Base-by-base conservation (phyloP, 2,888 invertebrate species). In the Rutpela maculata region DNA sequence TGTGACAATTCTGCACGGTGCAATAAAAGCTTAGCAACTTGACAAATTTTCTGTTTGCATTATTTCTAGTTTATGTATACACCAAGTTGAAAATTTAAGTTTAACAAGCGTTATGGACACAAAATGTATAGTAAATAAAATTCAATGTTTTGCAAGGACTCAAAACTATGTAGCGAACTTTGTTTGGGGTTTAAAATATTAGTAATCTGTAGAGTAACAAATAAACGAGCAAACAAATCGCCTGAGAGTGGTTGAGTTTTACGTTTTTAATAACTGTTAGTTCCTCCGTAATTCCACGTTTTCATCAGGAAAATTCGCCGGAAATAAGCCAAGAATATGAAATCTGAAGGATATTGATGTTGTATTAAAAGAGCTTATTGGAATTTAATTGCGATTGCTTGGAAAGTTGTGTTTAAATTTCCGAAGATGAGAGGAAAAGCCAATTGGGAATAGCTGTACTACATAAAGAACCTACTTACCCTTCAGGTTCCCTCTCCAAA, bases 261-360 rank as follows among this genome's bases (percentile, higher is more conserved):
- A 15, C 50, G 50, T 50, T 43, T 43, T 43, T 43, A 43, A 43
- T 43, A 43, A 43, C 43, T 43, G 12, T 43, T 50, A 50, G 50
- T 50, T 50, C 50, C 50, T 50, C 50, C n/a, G n/a, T 50, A 50
- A 50, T n/a, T 50, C 50, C 50, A 50, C 50, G 17, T 50, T 50
- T 50, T 50, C 50, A 50, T 50, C 50, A n/a, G n/a, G 50, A 12
- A 50, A 50, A 50, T n/a, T 50, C 50, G 12, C 15, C 50, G 50
- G 50, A 50, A 50, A 50, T 50, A 50, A 50, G 15, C 50, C 50
- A 50, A 50, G 50, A 50, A 50, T 50, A 50, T 50, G 50, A 50
- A 50, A 50, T 50, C n/a, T 50, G 50, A n/a, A 50, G 50, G 50
- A 50, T 50, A 50, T 50, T 50, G 50, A 50, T 15, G 11, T 43